A percentile compares a stretch with the other conserved stretches of the same genome.
These are phyloP conservation scores for Coptodon bakossiorum DNA, from an alignment of 2,113 vertebrate species.

Conservation along the genomic window DNA sequence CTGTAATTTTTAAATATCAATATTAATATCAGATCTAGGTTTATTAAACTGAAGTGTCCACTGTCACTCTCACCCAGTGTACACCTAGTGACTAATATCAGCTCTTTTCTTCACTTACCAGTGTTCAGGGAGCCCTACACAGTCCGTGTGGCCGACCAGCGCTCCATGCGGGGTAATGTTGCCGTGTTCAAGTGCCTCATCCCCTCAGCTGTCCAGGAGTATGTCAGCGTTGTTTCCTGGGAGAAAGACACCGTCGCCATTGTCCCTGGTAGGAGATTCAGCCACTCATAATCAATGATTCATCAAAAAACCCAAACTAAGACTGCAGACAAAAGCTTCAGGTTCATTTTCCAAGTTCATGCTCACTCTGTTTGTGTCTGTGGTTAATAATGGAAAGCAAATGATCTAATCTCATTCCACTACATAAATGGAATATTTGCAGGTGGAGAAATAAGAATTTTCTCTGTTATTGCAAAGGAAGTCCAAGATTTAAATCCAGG, in stretches of 20 bases:
- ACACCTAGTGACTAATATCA: neutral
- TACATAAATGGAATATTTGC: neutral
- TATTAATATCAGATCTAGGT: neutral
- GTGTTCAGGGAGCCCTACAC: constrained; percentile 99
- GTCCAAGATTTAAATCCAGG: neutral
- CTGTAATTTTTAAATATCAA: neutral
- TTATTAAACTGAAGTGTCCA: neutral
- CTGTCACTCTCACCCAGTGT: neutral
- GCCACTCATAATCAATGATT: neutral
- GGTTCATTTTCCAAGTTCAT: neutral
- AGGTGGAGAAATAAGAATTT: neutral
- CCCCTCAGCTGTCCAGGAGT: constrained; percentile 96
- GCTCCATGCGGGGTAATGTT: constrained; percentile 97
- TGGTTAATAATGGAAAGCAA: constrained; percentile 8
- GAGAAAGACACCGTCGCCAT: constrained; percentile 98
- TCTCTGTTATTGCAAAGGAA: neutral
- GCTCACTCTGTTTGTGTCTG: constrained; percentile 7
- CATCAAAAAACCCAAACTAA: neutral
- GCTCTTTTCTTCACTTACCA: neutral
- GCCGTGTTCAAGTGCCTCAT: constrained; percentile 99
- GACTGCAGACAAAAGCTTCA: neutral
- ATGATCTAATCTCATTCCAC: constrained; percentile 5
- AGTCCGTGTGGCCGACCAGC: constrained; percentile 98
- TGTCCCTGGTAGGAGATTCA: constrained; percentile 83
- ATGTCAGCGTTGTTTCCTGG: constrained; percentile 98